Percentiles rank a stretch among this genome's conserved stretches.
phyloP scores from a whole-genome alignment of 2,113 vertebrate genomes.

The Proterorhinus semilunaris region DNA sequence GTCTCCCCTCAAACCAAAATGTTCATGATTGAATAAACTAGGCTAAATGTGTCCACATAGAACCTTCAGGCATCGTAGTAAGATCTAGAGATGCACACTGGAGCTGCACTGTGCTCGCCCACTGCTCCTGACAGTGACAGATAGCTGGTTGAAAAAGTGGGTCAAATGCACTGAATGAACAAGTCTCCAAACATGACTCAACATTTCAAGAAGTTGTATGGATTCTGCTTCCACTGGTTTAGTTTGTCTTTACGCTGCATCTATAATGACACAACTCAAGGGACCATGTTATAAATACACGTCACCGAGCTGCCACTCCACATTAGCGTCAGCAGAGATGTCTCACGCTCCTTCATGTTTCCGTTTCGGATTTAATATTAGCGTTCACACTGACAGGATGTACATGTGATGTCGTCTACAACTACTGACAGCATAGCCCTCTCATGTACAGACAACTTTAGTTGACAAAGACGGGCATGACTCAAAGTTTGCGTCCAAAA shows the following conservation, averaged over 20 bases:
- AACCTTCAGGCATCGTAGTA: too few species aligned
- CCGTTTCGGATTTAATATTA: constrained; percentile 34
- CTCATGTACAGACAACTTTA: constrained; percentile 26
- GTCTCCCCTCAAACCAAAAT: too few species aligned
- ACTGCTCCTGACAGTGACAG: too few species aligned
- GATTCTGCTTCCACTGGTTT: constrained; percentile 13
- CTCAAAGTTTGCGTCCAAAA: constrained; percentile 11
- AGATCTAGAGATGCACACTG: too few species aligned
- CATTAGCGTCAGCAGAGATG: constrained; percentile 28
- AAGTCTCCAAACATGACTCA: too few species aligned
- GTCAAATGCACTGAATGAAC: too few species aligned
- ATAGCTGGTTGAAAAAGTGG: too few species aligned
- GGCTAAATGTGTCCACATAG: too few species aligned
- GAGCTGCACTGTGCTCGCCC: too few species aligned
- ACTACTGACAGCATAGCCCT: constrained; percentile 31
- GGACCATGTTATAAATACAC: constrained; percentile 56
- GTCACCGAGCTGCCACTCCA: constrained; percentile 26
- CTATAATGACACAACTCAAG: constrained; percentile 39
- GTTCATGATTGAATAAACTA: too few species aligned
- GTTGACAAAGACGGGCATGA: constrained; percentile 17
- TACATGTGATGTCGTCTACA: constrained; percentile 35
- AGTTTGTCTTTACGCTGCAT: constrained; percentile 27
- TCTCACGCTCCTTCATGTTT: constrained; percentile 38
- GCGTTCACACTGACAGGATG: constrained; percentile 43
- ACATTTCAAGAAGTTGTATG: too few species aligned